phyloP scores from a whole-genome alignment of 2,888 invertebrate genomes.

The Dromius quadrimaculatus region DNA sequence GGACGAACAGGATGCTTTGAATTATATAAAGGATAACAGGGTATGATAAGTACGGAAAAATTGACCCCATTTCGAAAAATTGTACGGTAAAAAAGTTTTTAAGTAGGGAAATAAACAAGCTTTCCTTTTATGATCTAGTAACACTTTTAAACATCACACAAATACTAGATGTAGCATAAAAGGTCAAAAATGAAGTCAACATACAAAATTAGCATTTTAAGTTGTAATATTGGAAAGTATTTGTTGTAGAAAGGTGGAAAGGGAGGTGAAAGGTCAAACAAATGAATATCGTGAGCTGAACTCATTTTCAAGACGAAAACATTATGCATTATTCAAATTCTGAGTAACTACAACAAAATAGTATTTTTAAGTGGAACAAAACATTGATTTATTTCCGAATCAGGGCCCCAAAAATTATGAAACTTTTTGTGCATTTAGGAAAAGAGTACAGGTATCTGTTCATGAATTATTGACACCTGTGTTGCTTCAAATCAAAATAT shows the following conservation, averaged over 20 bases:
- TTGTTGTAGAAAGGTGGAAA: not conserved
- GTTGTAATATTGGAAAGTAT: not conserved
- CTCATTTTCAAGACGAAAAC: slow-evolving; percentile 26
- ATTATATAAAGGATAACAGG: slow-evolving; percentile 61
- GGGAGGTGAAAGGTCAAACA: not conserved
- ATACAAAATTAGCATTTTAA: slow-evolving; percentile 7
- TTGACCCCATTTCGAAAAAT: not conserved
- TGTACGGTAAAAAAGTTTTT: too few relatives aligned
- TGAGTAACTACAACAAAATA: too few relatives aligned
- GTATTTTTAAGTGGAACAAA: too few relatives aligned
- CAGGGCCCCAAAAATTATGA: too few relatives aligned
- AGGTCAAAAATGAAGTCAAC: not conserved
- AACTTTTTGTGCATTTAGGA: too few relatives aligned
- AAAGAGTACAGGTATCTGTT: too few relatives aligned
- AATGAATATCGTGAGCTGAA: slow-evolving; percentile 4
- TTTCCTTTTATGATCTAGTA: not conserved
- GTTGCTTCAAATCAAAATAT: too few relatives aligned
- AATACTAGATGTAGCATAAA: not conserved
- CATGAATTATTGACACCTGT: too few relatives aligned
- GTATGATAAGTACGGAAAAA: not conserved
- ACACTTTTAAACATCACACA: not conserved
- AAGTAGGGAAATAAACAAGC: too few relatives aligned
- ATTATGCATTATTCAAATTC: slow-evolving; percentile 34
- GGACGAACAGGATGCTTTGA: slow-evolving; percentile 64
- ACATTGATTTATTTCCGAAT: too few relatives aligned